A percentile compares a stretch with the other conserved stretches of the same genome.
These are phyloP conservation scores for Aselliscus stoliczkanus DNA, from an alignment of 2,797 vertebrate species.

Conservation along the genomic window DNA sequence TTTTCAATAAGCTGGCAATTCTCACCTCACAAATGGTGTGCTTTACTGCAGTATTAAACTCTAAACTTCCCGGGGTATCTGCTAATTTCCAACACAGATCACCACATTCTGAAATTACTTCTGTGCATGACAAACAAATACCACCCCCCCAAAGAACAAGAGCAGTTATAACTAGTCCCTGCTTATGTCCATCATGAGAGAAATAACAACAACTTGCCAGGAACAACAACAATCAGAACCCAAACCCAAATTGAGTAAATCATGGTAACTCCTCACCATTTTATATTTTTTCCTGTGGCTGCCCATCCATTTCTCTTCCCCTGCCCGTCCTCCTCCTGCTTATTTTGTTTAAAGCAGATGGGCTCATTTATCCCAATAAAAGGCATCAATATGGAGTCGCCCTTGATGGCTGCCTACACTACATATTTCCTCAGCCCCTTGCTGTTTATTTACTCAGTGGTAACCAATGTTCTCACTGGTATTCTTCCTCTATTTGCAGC, in stretches of 20 bases:
- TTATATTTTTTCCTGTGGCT: neutral
- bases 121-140: neutral
- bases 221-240: neutral
- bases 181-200: neutral
- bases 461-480: neutral
- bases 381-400: neutral
- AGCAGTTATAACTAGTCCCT: neutral
- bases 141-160: neutral
- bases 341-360: neutral
- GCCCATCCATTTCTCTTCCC: neutral
- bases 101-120: neutral
- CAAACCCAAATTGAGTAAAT: neutral
- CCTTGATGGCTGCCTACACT: no score
- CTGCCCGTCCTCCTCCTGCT: neutral
- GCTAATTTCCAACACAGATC: neutral
- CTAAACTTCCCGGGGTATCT: neutral
- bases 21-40: neutral
- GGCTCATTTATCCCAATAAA: neutral
- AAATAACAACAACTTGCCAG: neutral
- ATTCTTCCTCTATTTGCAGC: neutral
- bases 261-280: neutral
- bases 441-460: neutral
- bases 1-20: conserved; percentile 37
- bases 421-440: neutral
- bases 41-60: neutral